Percentiles rank a stretch among this genome's conserved stretches.
Conservation (phyloP, 2,797 vertebrate species). For the Ptychadena robeensis region DNA sequence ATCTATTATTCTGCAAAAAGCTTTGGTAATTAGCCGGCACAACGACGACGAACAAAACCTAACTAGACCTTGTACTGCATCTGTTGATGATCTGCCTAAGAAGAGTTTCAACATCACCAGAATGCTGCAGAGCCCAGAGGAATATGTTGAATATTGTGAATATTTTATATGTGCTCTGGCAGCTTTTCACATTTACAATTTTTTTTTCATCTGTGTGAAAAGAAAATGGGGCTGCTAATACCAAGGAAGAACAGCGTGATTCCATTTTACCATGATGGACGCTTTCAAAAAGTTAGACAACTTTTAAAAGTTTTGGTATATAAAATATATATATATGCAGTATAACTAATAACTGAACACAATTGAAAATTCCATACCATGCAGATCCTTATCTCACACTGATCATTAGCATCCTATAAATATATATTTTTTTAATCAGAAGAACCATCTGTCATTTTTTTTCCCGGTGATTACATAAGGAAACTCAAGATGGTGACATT, state of each 20-base stretch:
- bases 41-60: background rate
- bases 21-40: background rate
- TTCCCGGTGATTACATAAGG: background rate
- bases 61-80: background rate
- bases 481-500: constrained; percentile 4
- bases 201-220: constrained; percentile 3
- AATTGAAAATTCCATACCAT: background rate
- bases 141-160: constrained; percentile 24
- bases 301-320: constrained; percentile 1
- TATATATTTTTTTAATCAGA: background rate
- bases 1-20: background rate
- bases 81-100: constrained; percentile 17
- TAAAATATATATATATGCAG: background rate
- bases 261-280: constrained; percentile 5
- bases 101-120: background rate
- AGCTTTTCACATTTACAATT: constrained; percentile 27
- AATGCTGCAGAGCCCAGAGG: background rate
- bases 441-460: background rate
- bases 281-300: background rate
- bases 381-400: background rate
- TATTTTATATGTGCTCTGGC: constrained; percentile 49
- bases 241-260: constrained; percentile 9
- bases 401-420: background rate
- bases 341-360: background rate
- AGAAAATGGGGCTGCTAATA: background rate